These are phyloP conservation scores for Tor tambroides DNA, from an alignment of 2,113 vertebrate genomes.

Conservation along the genomic window DNA sequence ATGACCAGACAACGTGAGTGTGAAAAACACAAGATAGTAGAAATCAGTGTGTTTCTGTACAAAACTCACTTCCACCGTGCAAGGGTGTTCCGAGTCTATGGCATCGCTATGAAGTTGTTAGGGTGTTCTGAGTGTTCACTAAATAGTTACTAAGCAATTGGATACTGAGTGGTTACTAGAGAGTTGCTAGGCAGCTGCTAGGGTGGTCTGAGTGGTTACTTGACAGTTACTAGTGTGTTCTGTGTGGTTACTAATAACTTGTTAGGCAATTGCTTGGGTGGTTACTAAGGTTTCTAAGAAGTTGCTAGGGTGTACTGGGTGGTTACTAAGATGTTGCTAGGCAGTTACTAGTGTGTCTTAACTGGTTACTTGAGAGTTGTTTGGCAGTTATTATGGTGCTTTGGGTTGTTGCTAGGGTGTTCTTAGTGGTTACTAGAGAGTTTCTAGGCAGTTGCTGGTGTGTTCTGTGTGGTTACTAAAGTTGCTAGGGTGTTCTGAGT, in stretches of 20 bases:
- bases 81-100: not conserved
- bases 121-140: not conserved
- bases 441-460: not conserved
- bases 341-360: not conserved
- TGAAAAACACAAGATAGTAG: not conserved
- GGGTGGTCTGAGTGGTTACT: not conserved
- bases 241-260: not conserved
- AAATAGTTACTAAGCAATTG: not conserved
- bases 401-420: not conserved
- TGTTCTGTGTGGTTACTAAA: too few species aligned
- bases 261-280: not conserved
- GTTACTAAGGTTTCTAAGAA: not conserved
- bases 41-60: not conserved
- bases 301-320: not conserved
- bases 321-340: not conserved
- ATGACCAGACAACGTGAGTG: slow-evolving; percentile 93
- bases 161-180: not conserved
- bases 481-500: not conserved
- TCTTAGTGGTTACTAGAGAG: not conserved
- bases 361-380: not conserved
- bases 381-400: not conserved
- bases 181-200: not conserved
- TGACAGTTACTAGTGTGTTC: not conserved
- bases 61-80: not conserved
- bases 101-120: not conserved